phyloP scores from a whole-genome alignment of 1,140 invertebrate species.

The Chlorops oryzae region DNA sequence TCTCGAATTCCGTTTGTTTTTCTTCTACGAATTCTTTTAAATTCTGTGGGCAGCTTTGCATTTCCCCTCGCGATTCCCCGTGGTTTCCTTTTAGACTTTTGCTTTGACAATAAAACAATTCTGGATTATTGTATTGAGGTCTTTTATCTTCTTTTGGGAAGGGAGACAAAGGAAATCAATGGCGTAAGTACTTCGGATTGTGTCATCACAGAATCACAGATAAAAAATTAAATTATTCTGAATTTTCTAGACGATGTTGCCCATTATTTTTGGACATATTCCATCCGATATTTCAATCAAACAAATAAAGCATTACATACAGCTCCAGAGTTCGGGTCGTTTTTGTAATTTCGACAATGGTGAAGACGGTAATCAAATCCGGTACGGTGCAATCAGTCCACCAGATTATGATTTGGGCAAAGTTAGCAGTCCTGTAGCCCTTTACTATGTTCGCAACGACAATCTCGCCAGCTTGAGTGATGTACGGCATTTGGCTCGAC shows the following conservation, averaged over 20 bases:
- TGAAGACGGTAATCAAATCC: slow-evolving; percentile 44
- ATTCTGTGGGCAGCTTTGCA: slow-evolving; percentile 7
- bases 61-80: slow-evolving; percentile 23
- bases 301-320: slow-evolving; percentile 27
- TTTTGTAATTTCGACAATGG: slow-evolving; percentile 34
- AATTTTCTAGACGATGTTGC: slow-evolving; percentile 28
- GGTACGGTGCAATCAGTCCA: slow-evolving; percentile 48
- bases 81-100: slow-evolving; percentile 7
- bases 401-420: slow-evolving; percentile 55
- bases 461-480: slow-evolving; percentile 56
- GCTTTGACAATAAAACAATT: slow-evolving; percentile 14
- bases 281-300: slow-evolving; percentile 28
- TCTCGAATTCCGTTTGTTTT: slow-evolving; percentile 18
- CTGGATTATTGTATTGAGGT: slow-evolving; percentile 21
- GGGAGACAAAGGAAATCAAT: slow-evolving; percentile 23
- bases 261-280: slow-evolving; percentile 24
- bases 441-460: slow-evolving; percentile 69
- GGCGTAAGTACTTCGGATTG: slow-evolving; percentile 23
- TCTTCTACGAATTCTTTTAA: slow-evolving; percentile 6
- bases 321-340: slow-evolving; percentile 22
- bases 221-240: too few relatives aligned
- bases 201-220: too few relatives aligned
- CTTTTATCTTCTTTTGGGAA: slow-evolving; percentile 20
- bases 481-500: slow-evolving; percentile 52
- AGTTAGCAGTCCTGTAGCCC: slow-evolving; percentile 56